phyloP scores from a whole-genome alignment of 2,797 vertebrate genomes.

The Streptopelia turtur region DNA sequence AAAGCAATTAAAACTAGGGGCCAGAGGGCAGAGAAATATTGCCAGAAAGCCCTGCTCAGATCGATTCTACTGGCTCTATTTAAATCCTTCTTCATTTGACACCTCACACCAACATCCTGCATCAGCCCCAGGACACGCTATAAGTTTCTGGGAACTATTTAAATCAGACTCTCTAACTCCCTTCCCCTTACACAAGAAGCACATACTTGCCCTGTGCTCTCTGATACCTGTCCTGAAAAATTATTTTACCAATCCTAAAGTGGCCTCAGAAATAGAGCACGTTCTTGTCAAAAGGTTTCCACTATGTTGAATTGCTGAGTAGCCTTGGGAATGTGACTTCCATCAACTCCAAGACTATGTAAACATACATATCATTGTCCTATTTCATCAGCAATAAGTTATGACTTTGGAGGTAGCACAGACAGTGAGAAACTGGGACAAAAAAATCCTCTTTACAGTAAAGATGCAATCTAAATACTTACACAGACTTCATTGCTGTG shows the following conservation, averaged over 20 bases:
- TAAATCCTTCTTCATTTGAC: constrained; percentile 22
- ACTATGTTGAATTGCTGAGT: background rate
- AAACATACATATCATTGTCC: background rate
- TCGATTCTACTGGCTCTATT: background rate
- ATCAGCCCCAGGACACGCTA: background rate
- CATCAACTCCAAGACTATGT: background rate
- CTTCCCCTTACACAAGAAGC: background rate
- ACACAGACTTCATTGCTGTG: background rate
- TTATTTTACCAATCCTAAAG: background rate
- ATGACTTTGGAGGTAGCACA: background rate
- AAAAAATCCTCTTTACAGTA: background rate
- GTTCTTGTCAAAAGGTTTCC: background rate
- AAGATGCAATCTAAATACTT: background rate
- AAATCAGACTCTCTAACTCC: background rate
- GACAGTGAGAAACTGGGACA: background rate
- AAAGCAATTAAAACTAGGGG: constrained; percentile 26
- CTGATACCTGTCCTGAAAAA: background rate
- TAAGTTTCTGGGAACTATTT: background rate
- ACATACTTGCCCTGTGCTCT: accelerated
- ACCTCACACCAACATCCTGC: background rate
- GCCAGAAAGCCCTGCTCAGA: background rate
- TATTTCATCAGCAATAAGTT: background rate
- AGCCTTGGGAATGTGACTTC: background rate
- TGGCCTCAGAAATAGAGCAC: background rate
- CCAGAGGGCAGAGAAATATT: background rate